Base-by-base conservation (phyloP, 1,140 invertebrate genomes). In the Papilio aristodemus region DNA sequence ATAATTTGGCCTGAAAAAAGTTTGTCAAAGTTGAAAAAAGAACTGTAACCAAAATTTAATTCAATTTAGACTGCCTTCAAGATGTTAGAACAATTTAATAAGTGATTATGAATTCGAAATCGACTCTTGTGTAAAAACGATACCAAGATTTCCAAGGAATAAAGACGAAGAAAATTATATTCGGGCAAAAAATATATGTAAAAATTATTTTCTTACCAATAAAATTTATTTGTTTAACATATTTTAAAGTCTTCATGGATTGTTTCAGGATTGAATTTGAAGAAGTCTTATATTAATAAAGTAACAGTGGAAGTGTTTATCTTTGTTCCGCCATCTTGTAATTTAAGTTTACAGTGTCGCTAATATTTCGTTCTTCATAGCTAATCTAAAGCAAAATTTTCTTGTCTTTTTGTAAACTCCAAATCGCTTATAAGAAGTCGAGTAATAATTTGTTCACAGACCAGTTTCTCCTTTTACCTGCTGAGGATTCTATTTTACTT, bases 401-500 rank as follows among this genome's bases (percentile, higher is more conserved):
- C n/a, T n/a, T n/a, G n/a, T n/a, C n/a, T n/a, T n/a, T n/a, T 32
- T 32, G 13, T 17, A 43, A 43, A 43, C 8, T 22, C 11, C 46
- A 3, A 19, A 60, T 60, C 38, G 4, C n/a, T 14, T 17, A n/a
- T n/a, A n/a, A n/a, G n/a, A n/a, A n/a, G n/a, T n/a, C n/a, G n/a
- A n/a, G n/a, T 37, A 36, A 60, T 17, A 37, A 60, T 36, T 37
- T 60, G 58, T 60, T 38, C 5, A 22, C 27, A 6, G 13, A 37
- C 36, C 58, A 17, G 36, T 60, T 60, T 38, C 32, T 7, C 7
- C 43, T 32, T 36, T 36, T 60, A 60, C 58, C 58, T 60, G 58
- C 27, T 10, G 13, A 8, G 32, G 58, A 36, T 60, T 36, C 17
- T 14, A 10, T n/a, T 37, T 32, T 38, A 17, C 3, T 38, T 60